These are phyloP conservation scores for Eumerus sabulonum DNA, from an alignment of 2,888 invertebrate genomes.

Conservation along the genomic window DNA sequence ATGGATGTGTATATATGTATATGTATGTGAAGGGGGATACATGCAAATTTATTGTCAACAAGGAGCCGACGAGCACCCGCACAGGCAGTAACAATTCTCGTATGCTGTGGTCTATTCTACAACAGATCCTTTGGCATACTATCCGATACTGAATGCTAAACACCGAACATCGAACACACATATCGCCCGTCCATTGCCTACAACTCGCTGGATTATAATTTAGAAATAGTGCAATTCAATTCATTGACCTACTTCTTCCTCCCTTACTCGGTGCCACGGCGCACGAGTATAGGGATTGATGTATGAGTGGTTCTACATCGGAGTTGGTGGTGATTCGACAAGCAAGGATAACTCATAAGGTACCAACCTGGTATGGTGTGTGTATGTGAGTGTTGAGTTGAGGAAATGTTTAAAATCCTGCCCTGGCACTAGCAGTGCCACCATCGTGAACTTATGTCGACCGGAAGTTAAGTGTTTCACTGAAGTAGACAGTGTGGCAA, in stretches of 20 bases:
- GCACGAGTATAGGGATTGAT: conserved; percentile 40
- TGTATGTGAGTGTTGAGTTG: conserved; percentile 5
- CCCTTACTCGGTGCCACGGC: not conserved
- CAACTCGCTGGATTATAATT: conserved; percentile 64
- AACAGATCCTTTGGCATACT: conserved; percentile 43
- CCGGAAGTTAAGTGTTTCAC: conserved; percentile 67
- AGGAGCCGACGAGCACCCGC: conserved; percentile 58
- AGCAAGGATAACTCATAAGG: conserved; percentile 57
- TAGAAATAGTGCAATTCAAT: conserved; percentile 69
- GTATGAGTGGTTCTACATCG: conserved; percentile 14
- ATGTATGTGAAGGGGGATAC: not conserved
- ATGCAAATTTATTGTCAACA: conserved; percentile 69
- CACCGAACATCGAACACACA: conserved; percentile 16
- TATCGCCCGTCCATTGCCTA: conserved; percentile 52
- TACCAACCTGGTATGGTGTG: conserved; percentile 1
- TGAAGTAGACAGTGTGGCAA: conserved; percentile 64
- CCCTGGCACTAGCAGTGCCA: conserved; percentile 20
- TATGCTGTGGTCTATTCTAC: conserved; percentile 44
- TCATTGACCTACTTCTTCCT: conserved; percentile 63
- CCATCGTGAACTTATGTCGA: conserved; percentile 18
- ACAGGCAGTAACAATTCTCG: conserved; percentile 20
- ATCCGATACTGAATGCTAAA: conserved; percentile 10
- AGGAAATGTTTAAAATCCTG: conserved; percentile 55
- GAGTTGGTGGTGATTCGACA: conserved; percentile 16
- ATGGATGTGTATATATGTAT: not conserved